These are phyloP conservation scores for Ichneumoninae sp. DNA, from an alignment of 2,888 invertebrate genomes.

Conservation along the genomic window DNA sequence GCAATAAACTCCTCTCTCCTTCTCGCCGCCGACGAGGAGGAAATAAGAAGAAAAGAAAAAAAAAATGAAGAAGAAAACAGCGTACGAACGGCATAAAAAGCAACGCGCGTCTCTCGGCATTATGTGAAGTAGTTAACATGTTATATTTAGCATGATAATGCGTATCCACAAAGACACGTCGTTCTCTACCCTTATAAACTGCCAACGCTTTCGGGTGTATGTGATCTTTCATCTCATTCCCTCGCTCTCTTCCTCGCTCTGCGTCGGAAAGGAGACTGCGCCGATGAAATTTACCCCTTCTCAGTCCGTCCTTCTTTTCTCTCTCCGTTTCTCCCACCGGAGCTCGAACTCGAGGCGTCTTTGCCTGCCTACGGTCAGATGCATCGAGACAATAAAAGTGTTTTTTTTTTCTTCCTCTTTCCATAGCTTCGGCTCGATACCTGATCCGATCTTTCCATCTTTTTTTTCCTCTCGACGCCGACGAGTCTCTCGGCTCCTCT, in stretches of 20 bases:
- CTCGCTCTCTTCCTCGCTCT: conserved; percentile 50
- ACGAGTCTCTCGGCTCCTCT: background rate
- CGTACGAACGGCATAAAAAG: conserved; percentile 61
- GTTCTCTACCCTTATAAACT: conserved; percentile 82
- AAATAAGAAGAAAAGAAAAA: conserved; percentile 37
- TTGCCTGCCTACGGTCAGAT: conserved; percentile 83
- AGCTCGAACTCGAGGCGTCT: conserved; percentile 62
- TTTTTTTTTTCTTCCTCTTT: conserved; percentile 59
- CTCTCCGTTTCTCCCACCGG: conserved; percentile 52
- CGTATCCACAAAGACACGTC: conserved; percentile 80
- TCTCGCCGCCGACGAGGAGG: conserved; percentile 2
- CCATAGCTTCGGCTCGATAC: conserved; percentile 59
- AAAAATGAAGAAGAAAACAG: conserved; percentile 40
- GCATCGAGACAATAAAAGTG: conserved; percentile 81
- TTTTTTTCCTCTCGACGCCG: conserved; percentile 28
- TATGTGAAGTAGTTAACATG: conserved; percentile 90
- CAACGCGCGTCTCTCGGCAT: conserved; percentile 68
- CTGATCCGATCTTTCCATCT: conserved; percentile 67
- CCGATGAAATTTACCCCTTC: conserved; percentile 65
- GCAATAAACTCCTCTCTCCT: conserved; percentile 58
- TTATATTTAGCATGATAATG: conserved; percentile 85
- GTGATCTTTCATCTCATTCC: conserved; percentile 65
- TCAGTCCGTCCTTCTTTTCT: conserved; percentile 35
- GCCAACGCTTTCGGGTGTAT: conserved; percentile 79
- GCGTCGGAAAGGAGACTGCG: conserved; percentile 26